Evolutionary conservation across 1,140 invertebrate species (phyloP).

Genomic region (Batillaria attramentaria): DNA sequence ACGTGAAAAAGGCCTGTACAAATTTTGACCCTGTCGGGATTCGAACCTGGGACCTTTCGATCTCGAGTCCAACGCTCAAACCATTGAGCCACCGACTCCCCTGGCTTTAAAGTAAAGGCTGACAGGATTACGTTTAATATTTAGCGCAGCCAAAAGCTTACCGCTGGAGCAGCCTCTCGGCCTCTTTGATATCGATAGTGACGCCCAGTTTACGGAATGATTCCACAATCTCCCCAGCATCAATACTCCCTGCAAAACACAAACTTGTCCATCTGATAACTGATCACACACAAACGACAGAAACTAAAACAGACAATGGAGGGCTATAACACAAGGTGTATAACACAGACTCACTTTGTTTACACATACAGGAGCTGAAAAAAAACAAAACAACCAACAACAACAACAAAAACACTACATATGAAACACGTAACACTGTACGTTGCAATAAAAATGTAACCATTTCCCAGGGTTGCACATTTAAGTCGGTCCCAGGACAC

Average conservation of each 20-base stretch:
- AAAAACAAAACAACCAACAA: no score
- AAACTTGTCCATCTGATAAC: neutral
- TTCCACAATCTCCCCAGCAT: constrained; percentile 69
- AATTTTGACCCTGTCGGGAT: no score
- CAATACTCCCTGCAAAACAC: constrained; percentile 61
- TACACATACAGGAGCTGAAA: no score
- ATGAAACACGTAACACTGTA: no score
- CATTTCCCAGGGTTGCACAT: no score
- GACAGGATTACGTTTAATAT: neutral
- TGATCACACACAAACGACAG: neutral
- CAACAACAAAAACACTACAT: no score
- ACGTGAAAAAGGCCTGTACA: no score
- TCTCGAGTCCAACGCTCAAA: no score
- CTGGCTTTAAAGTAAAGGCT: neutral
- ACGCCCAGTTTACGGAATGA: constrained; percentile 72
- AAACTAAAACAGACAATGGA: neutral
- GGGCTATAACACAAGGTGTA: neutral
- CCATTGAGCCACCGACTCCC: no score
- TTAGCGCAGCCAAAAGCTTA: constrained; percentile 44
- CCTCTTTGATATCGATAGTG: constrained; percentile 70
- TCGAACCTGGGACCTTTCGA: no score
- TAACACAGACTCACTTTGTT: neutral
- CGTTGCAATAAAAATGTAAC: no score
- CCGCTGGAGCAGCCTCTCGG: constrained; percentile 69
- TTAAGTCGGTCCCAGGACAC: no score